A percentile compares a stretch with the other conserved stretches of the same genome.
Evolutionary conservation across 1,140 invertebrate species (phyloP).

Genomic region (Trichomalopsis sarcophagae): DNA sequence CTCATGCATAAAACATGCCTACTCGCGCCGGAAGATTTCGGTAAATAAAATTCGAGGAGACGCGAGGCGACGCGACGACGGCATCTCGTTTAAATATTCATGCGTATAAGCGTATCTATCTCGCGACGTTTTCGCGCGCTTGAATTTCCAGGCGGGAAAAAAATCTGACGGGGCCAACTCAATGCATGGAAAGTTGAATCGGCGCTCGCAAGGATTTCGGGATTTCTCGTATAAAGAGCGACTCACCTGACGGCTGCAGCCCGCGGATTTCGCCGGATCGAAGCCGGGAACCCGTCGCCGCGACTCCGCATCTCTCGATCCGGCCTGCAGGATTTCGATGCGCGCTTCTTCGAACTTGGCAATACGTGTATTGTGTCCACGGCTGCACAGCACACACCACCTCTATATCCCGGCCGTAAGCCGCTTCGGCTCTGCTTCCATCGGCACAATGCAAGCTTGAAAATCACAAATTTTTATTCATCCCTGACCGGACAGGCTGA

Average conservation of each 20-base stretch:
- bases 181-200: not conserved
- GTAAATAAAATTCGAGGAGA: not conserved
- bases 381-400: not conserved
- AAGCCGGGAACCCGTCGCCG: not conserved
- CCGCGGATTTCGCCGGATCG: constrained; percentile 9
- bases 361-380: not conserved
- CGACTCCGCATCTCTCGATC: not conserved
- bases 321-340: not conserved
- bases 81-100: constrained; percentile 1
- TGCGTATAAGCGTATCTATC: not conserved
- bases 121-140: not conserved
- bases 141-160: not conserved
- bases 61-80: not conserved
- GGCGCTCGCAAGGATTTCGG: not conserved
- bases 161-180: not conserved
- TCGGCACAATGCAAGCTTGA: not conserved
- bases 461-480: not conserved
- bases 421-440: not conserved
- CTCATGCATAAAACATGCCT: not conserved
- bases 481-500: not conserved
- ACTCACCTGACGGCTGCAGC: constrained; percentile 9
- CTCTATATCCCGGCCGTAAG: not conserved
- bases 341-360: not conserved
- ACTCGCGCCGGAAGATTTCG: not conserved
- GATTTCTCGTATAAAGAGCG: not conserved